These are phyloP conservation scores for Ondatra zibethicus DNA, from an alignment of 2,113 vertebrate genomes.

Conservation along the genomic window DNA sequence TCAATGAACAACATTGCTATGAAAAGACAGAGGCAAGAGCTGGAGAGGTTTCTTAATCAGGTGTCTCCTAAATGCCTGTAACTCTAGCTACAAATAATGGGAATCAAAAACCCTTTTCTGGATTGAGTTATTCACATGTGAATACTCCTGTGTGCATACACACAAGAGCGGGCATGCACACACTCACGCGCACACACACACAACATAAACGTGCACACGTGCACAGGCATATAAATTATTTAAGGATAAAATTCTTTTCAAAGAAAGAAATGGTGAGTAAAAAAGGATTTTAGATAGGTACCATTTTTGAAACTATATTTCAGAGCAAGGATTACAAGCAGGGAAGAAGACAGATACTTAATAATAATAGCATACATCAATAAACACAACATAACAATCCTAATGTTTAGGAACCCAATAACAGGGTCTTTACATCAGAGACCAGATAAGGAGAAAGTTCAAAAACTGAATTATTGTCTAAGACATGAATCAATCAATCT, in stretches of 20 bases:
- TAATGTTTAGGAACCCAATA: not conserved
- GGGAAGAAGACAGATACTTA: not conserved
- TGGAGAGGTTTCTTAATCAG: no score
- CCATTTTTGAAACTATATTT: not conserved
- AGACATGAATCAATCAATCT: not conserved
- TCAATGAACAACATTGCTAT: not conserved
- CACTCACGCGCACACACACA: fast-evolving
- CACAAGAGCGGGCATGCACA: no score
- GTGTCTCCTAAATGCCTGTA: not conserved
- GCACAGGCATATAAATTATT: not conserved
- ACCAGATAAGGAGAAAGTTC: not conserved
- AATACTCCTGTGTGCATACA: no score
- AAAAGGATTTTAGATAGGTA: not conserved
- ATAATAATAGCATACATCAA: not conserved
- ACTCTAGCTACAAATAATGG: not conserved
- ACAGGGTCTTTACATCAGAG: not conserved
- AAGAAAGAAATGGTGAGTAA: not conserved
- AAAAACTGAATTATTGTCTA: not conserved
- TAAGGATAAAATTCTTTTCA: not conserved
- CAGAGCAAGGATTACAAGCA: not conserved
- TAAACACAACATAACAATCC: not conserved
- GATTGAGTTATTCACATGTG: not conserved
- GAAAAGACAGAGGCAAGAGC: not conserved
- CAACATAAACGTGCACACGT: no score
- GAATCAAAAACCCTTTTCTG: no score